Evolutionary conservation across 2,797 vertebrate genomes (phyloP), one percentile per base, ranked within the genome.

Genomic region (Mormyrus proboscirostris): DNA sequence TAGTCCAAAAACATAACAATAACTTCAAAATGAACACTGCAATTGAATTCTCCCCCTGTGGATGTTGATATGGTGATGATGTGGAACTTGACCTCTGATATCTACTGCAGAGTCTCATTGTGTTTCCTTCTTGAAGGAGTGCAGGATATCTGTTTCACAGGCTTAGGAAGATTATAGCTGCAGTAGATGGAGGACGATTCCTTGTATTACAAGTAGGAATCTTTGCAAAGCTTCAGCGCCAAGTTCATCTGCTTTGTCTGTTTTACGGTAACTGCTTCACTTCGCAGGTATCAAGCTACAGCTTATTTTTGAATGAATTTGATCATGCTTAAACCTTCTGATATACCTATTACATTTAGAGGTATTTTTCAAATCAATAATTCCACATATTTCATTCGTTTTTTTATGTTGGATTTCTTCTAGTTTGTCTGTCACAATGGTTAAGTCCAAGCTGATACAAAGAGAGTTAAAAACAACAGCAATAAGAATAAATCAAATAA

Each of bases 71-170:
- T 5, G 14, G 12, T 73, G 65, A 73, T 73, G 65, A 73, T 73
- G 65, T 73, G 33, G 65, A 73, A 73, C 65, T 38, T 73, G 65
- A 73, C 29, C 65, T 73, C 65, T 73, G 29, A 73, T 73, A 73
- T 73, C 29, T 38, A 38, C 29, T 38, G 65, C 65, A 33, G 33
- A 73, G 38, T 73, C 65, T 73, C 65, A 83, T 49, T 49, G 47
- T 47, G 76, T 83, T 44, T 83, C 44, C 7, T 79, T 22, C n/a
- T 83, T 83, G 16, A 38, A 99, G 98, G 98, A 99, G 98, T 97
- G 97, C 97, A 89, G 99, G 98, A 91, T 99, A 99, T 96, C 96
- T 99, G 90, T 99, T 98, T 94, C 98, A 99, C 95, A 99, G 99
- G 93, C 98, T 99, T 90, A 98, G 99, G 65, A 99, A 99, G 93